Evolutionary conservation across 1,140 invertebrate species (phyloP).

Genomic region (Atta texana): DNA sequence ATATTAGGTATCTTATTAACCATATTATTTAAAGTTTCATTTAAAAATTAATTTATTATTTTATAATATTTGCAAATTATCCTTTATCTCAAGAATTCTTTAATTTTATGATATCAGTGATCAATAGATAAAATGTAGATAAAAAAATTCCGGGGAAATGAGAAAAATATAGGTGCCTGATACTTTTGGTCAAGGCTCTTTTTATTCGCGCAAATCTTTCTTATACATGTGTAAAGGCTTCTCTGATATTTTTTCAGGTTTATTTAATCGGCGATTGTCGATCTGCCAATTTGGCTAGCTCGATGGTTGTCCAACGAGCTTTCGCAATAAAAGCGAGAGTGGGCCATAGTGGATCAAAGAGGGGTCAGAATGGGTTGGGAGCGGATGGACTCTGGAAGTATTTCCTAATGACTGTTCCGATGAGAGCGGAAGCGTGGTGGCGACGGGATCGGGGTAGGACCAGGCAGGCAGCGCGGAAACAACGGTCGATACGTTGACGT

Average conservation of each 20-base stretch:
- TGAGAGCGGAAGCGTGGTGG: constrained; percentile 48
- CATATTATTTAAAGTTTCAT: too few relatives aligned
- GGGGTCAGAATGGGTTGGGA: constrained; percentile 76
- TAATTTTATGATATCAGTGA: too few relatives aligned
- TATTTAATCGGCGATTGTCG: not conserved
- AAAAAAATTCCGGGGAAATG: too few relatives aligned
- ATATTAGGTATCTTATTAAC: too few relatives aligned
- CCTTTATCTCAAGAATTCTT: too few relatives aligned
- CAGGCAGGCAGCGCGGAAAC: constrained; percentile 71
- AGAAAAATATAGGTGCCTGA: too few relatives aligned
- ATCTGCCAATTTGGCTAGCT: not conserved
- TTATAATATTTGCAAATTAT: too few relatives aligned
- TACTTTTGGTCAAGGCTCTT: not conserved
- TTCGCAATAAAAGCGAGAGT: constrained; percentile 53
- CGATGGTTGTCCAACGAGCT: not conserved
- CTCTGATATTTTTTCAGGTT: not conserved
- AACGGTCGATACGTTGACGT: constrained; percentile 80
- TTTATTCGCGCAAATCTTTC: not conserved
- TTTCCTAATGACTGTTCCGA: constrained; percentile 78
- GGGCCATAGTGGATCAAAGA: constrained; percentile 33
- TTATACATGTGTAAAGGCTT: not conserved
- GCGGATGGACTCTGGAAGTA: constrained; percentile 80
- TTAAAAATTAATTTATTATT: too few relatives aligned
- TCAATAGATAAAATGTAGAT: too few relatives aligned
- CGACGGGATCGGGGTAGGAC: constrained; percentile 7